These are phyloP conservation scores for Mimas tiliae DNA, from an alignment of 2,888 invertebrate genomes.

Conservation along the genomic window DNA sequence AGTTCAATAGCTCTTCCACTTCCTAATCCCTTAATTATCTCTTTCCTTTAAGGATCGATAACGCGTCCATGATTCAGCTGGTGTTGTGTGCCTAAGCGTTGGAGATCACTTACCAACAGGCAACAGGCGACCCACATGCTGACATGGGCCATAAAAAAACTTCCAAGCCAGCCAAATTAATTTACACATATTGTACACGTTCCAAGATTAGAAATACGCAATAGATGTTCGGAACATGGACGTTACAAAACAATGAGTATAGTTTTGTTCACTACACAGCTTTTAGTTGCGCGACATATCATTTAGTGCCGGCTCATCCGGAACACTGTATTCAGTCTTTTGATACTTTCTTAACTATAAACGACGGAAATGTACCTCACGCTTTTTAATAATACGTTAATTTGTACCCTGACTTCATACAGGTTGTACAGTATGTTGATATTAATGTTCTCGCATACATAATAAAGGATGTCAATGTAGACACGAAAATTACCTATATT, in stretches of 20 bases:
- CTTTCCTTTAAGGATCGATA: too few species aligned
- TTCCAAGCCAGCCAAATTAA: too few species aligned
- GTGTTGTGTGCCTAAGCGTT: too few species aligned
- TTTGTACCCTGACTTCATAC: neutral
- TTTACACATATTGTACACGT: too few species aligned
- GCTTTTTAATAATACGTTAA: neutral
- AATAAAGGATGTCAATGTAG: conserved; percentile 15
- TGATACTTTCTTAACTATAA: conserved; percentile 3
- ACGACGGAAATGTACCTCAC: conserved; percentile 7
- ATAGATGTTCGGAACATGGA: neutral
- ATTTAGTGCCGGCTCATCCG: neutral
- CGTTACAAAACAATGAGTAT: conserved; percentile 11
- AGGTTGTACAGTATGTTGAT: conserved; percentile 4
- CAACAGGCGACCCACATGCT: too few species aligned
- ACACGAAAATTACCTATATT: conserved; percentile 16
- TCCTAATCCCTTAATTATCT: too few species aligned
- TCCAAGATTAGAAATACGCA: too few species aligned
- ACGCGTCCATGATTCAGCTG: too few species aligned
- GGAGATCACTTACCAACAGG: too few species aligned
- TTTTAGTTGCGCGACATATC: conserved; percentile 1
- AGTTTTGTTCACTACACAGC: neutral
- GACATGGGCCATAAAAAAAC: too few species aligned
- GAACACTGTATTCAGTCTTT: neutral
- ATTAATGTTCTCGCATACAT: conserved; percentile 5
- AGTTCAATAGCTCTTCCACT: too few species aligned